Evolutionary conservation across 2,888 invertebrate genomes (phyloP).

Genomic region (Bellardia bayeri): DNA sequence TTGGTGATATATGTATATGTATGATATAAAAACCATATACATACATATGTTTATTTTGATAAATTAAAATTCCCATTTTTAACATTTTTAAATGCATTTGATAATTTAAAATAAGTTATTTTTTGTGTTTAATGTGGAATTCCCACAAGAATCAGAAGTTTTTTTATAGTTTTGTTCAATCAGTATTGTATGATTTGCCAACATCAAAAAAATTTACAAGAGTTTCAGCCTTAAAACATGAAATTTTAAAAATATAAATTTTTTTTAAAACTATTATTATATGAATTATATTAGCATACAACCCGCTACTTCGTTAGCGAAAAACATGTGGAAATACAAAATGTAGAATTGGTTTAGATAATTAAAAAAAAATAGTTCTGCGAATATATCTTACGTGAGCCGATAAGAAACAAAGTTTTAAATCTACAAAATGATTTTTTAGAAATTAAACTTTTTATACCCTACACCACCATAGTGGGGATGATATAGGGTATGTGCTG

Average conservation of each 20-base stretch:
- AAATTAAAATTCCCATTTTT: constrained; percentile 7
- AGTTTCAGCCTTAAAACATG: not conserved
- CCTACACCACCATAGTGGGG: too few species aligned
- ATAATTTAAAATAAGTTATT: not conserved
- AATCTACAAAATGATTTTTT: too few species aligned
- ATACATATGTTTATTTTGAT: constrained; percentile 14
- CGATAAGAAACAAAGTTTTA: too few species aligned
- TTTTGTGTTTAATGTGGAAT: constrained; percentile 12
- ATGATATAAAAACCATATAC: constrained; percentile 2
- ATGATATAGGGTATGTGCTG: too few species aligned
- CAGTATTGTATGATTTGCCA: not conserved
- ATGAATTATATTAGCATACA: too few species aligned
- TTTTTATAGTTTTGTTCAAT: constrained; percentile 16
- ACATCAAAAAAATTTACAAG: not conserved
- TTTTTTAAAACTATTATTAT: too few species aligned
- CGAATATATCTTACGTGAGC: too few species aligned
- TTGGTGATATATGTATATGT: not conserved
- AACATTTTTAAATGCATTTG: not conserved
- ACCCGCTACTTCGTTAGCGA: too few species aligned
- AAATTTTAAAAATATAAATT: not conserved
- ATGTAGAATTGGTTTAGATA: too few species aligned
- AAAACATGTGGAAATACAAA: too few species aligned
- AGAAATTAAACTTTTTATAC: too few species aligned
- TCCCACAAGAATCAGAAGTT: not conserved
- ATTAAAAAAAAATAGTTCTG: too few species aligned